These are phyloP conservation scores for Menidia beryllina DNA, from an alignment of 2,113 vertebrate species.

Conservation along the genomic window DNA sequence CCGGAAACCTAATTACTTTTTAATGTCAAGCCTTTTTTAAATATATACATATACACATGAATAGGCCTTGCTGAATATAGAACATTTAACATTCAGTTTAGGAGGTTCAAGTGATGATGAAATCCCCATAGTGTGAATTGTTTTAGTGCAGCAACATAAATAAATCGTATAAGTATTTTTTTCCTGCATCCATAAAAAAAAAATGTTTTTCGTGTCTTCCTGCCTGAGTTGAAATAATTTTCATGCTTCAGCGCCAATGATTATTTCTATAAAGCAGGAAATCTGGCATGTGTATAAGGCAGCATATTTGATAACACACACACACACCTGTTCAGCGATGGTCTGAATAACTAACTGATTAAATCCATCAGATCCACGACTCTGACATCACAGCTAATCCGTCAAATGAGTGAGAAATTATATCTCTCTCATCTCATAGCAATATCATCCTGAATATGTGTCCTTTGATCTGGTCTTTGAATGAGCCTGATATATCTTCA, in stretches of 20 bases:
- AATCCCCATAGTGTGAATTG: too few species aligned
- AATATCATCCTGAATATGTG: constrained; percentile 54
- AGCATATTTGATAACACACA: constrained; percentile 73
- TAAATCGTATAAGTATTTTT: background rate
- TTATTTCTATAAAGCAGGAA: constrained; percentile 50
- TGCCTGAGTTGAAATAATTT: constrained; percentile 25
- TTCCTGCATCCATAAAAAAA: background rate
- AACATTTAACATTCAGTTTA: too few species aligned
- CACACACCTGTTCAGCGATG: constrained; percentile 74
- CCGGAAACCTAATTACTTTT: background rate
- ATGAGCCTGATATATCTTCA: constrained; percentile 60
- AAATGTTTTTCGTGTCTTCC: background rate
- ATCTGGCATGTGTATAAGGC: constrained; percentile 66
- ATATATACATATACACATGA: background rate
- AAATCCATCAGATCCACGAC: constrained; percentile 66
- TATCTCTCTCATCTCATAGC: constrained; percentile 58
- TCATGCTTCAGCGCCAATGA: constrained; percentile 43
- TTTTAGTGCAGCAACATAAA: background rate
- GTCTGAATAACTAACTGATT: constrained; percentile 69
- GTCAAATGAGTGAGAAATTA: constrained; percentile 68
- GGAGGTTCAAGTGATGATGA: too few species aligned
- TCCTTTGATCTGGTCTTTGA: constrained; percentile 65
- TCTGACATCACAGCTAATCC: constrained; percentile 70
- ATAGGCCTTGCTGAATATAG: background rate
- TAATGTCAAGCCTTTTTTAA: too few species aligned